Conservation (phyloP, 35 echinoderm and acorn worm species). For the Strongylocentrotus purpuratus region DNA sequence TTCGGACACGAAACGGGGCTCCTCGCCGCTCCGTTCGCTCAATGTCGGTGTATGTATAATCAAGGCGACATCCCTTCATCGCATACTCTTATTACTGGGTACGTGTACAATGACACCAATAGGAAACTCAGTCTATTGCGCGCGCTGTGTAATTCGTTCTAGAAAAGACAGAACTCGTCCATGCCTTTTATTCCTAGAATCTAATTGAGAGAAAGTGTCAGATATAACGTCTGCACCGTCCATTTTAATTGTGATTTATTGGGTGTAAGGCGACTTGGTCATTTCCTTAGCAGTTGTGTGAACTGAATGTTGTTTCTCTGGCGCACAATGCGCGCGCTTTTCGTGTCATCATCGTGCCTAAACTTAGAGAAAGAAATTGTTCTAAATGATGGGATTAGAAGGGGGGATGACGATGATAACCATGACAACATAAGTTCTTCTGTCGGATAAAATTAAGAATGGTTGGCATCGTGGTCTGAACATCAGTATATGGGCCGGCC, state of each 20-base stretch:
- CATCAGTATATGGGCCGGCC: no score
- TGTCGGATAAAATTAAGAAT: no score
- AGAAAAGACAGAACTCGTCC: neutral
- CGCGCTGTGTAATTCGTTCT: slow-evolving; percentile 37
- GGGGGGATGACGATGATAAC: neutral
- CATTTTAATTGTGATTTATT: slow-evolving; percentile 43
- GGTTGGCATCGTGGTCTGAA: no score
- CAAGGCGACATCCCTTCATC: neutral
- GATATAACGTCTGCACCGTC: neutral
- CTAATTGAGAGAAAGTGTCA: slow-evolving; percentile 34
- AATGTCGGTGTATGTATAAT: neutral
- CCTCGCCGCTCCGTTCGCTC: neutral
- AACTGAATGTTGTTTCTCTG: neutral
- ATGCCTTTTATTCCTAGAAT: neutral
- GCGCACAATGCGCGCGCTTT: neutral
- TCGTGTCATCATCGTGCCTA: neutral
- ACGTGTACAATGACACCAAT: neutral
- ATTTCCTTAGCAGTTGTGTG: neutral
- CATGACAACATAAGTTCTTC: neutral
- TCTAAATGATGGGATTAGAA: neutral
- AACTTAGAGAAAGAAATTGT: neutral
- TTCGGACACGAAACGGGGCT: slow-evolving; percentile 23
- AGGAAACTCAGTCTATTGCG: neutral
- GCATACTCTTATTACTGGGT: neutral
- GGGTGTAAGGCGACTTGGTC: neutral